These are phyloP conservation scores for Ethmia dodecea DNA, from an alignment of 2,888 invertebrate genomes.

Conservation along the genomic window DNA sequence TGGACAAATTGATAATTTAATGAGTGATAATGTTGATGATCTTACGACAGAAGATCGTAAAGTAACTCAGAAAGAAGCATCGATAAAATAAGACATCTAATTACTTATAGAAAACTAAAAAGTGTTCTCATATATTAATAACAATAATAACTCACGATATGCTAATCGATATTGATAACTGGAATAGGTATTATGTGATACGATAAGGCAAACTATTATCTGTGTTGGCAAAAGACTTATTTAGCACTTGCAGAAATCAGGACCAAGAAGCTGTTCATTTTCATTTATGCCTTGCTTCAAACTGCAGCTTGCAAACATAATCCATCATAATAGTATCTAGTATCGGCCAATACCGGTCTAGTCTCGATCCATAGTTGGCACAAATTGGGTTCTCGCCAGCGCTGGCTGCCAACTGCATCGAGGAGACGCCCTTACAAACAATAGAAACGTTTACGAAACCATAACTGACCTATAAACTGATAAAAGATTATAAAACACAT, in stretches of 20 bases:
- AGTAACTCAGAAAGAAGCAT: too few relatives aligned
- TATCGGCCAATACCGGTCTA: slow-evolving; percentile 33
- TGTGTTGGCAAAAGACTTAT: too few relatives aligned
- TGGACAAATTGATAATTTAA: slow-evolving; percentile 50
- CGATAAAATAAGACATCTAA: not conserved
- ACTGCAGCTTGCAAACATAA: slow-evolving; percentile 34
- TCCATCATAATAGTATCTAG: slow-evolving; percentile 38
- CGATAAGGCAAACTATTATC: too few relatives aligned
- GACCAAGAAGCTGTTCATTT: slow-evolving; percentile 26
- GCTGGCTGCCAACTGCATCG: slow-evolving; percentile 49
- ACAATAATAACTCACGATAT: slow-evolving; percentile 36
- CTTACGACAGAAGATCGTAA: slow-evolving; percentile 23
- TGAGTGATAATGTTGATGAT: slow-evolving; percentile 33
- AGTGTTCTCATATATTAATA: not conserved
- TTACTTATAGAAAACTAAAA: not conserved
- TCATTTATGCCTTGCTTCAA: slow-evolving; percentile 28
- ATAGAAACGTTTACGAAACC: slow-evolving; percentile 39
- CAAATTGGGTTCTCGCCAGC: slow-evolving; percentile 59
- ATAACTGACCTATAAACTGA: slow-evolving; percentile 22
- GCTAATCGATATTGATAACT: slow-evolving; percentile 60
- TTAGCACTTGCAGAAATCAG: slow-evolving; percentile 16
- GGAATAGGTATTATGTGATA: too few relatives aligned
- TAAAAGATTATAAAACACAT: slow-evolving; percentile 22
- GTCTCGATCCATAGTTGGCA: slow-evolving; percentile 39
- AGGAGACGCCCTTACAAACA: slow-evolving; percentile 44